A percentile compares a stretch with the other conserved stretches of the same genome.
Conservation (phyloP, 2,113 vertebrate genomes). For the Melierax canorus region DNA sequence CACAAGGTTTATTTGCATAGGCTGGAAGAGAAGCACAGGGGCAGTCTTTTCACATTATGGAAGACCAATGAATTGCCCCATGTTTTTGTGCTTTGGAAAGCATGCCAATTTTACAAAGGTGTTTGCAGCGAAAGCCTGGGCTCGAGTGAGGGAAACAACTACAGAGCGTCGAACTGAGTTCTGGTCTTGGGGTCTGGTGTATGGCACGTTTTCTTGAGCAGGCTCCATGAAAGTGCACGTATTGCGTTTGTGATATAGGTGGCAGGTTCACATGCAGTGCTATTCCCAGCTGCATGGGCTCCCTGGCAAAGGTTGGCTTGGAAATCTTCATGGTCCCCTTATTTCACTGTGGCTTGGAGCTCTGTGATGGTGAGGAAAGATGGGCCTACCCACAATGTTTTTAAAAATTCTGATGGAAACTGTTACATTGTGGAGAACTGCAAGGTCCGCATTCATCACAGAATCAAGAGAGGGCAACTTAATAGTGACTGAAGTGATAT, state of each 20-base stretch:
- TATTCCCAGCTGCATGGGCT: not conserved
- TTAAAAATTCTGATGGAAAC: not conserved
- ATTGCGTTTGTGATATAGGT: not conserved
- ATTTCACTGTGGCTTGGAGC: not conserved
- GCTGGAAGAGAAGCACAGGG: not conserved
- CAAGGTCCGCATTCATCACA: not conserved
- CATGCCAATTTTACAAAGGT: fast-evolving
- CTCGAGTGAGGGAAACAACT: not conserved
- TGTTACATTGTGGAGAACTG: not conserved
- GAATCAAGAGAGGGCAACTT: not conserved
- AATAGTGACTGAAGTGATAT: not conserved
- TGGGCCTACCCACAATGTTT: not conserved
- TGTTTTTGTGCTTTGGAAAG: not conserved
- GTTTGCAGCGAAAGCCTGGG: not conserved
- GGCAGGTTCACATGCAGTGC: not conserved
- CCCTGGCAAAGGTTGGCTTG: not conserved
- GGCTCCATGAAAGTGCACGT: fast-evolving
- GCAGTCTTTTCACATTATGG: not conserved
- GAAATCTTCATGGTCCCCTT: not conserved
- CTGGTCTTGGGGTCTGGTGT: not conserved
- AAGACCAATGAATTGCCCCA: not conserved
- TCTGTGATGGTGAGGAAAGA: not conserved
- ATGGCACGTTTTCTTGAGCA: fast-evolving
- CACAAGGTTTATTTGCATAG: not conserved
- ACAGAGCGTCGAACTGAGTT: not conserved